Conservation (phyloP, 2,888 invertebrate species). For the Leuctra nigra region DNA sequence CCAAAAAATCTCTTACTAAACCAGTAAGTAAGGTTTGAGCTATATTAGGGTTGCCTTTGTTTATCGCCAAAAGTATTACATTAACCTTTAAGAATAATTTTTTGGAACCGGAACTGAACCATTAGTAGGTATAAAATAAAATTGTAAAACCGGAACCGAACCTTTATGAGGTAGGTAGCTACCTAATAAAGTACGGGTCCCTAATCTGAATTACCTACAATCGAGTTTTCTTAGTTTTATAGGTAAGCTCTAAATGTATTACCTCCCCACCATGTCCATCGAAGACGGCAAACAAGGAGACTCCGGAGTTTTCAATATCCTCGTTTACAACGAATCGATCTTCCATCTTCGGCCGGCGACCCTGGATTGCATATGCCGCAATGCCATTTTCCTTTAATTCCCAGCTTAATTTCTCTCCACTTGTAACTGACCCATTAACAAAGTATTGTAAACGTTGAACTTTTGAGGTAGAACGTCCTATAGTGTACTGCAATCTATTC, state of each 20-base stretch:
- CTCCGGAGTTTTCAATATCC: constrained; percentile 76
- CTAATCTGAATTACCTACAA: background rate
- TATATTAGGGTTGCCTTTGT: too few species aligned
- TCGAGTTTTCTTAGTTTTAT: background rate
- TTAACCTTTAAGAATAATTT: too few species aligned
- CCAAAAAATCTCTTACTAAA: too few species aligned
- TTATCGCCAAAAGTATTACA: too few species aligned
- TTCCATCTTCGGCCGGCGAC: constrained; percentile 87
- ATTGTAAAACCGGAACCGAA: too few species aligned
- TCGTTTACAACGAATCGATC: constrained; percentile 86
- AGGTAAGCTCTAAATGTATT: constrained; percentile 31
- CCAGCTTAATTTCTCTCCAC: constrained; percentile 55
- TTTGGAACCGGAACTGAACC: too few species aligned
- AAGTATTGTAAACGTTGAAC: constrained; percentile 38
- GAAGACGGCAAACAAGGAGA: constrained; percentile 86
- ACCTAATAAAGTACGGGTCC: background rate
- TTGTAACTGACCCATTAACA: constrained; percentile 26
- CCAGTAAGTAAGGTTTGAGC: too few species aligned
- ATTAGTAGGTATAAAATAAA: too few species aligned
- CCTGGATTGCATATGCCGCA: constrained; percentile 86
- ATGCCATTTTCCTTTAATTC: constrained; percentile 66
- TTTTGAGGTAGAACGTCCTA: constrained; percentile 51
- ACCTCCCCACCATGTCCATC: constrained; percentile 93
- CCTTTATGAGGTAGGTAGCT: background rate
- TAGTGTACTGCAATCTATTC: constrained; percentile 60